Base-by-base conservation (phyloP, 1,140 invertebrate genomes). In the Drosophila navojoa region DNA sequence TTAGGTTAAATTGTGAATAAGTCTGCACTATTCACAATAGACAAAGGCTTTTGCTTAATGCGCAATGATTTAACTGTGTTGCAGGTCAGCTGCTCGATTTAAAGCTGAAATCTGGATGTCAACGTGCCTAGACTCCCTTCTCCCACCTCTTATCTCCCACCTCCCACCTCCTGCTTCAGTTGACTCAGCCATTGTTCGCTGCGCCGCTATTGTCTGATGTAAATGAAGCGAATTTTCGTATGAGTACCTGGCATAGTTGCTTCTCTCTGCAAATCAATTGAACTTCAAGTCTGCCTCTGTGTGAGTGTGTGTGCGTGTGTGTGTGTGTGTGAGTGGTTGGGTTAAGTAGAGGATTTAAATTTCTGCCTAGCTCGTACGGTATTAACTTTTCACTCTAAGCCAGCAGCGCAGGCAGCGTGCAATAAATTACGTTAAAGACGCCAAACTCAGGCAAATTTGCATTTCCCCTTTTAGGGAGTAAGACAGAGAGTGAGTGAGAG, bases 391-490 rank as follows among this genome's bases (percentile, higher is more conserved):
- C 79, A 73, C 79, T 77, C 57, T 84, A 79, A 79, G 62, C 76
- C 76, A 32, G 32, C 32, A 7, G 32, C 9, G 32, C 32, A 32
- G 32, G 6, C 55, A 42, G 59, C 63, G 82, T 54, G 82, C 82
- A 86, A 86, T 86, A 86, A 86, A 86, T 86, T 77, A 86, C 82
- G 66, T 82, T 86, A 86, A 86, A 86, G 82, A 86, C 82, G 82
- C 82, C 82, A 86, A 72, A 64, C 57, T 79, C 81, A 85, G 81
- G 63, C 77, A 89, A 86, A 86, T 86, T 86, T 86, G 84, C 82
- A 86, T 86, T 38, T 38, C 53, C 60, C 53, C 35, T n/a, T 11
- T 47, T 3, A 15, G 32, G 6, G 32, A 32, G 5, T 0, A 2
- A 32, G 32, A 32, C 5, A 10, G 32, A 32, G 32, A 32, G 29